phyloP scores from a whole-genome alignment of 2,888 invertebrate genomes.

The Lithophane leautieri region DNA sequence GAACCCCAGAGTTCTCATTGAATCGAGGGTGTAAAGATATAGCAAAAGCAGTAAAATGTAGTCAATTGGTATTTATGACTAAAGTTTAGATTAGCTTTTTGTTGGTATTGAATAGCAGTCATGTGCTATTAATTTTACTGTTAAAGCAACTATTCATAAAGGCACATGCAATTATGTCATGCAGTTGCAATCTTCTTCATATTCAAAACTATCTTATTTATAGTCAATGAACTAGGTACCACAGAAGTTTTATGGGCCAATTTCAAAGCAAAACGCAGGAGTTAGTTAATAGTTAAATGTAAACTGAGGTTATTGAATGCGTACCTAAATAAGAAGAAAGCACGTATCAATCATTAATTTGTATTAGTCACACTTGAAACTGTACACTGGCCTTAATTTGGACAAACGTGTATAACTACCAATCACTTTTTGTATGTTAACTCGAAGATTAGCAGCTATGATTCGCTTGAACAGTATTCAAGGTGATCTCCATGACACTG shows the following conservation, averaged over 20 bases:
- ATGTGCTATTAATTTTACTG: background rate
- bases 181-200: background rate
- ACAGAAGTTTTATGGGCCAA: slow-evolving; percentile 2
- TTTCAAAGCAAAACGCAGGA: slow-evolving; percentile 10
- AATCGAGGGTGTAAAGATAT: slow-evolving; percentile 12
- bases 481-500: slow-evolving; percentile 26
- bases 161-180: background rate
- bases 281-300: slow-evolving; percentile 15
- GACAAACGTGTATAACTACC: slow-evolving; percentile 13
- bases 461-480: slow-evolving; percentile 27
- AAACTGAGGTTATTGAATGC: slow-evolving; percentile 24
- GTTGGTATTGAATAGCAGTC: background rate
- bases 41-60: slow-evolving; percentile 31
- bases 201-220: background rate
- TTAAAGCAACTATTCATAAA: slow-evolving; percentile 2
- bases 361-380: slow-evolving; percentile 40
- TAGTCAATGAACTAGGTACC: background rate
- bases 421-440: slow-evolving; percentile 19
- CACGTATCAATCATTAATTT: slow-evolving; percentile 37
- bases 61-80: slow-evolving; percentile 2
- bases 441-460: slow-evolving; percentile 16
- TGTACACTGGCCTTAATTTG: slow-evolving; percentile 49
- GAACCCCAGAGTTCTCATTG: slow-evolving; percentile 23
- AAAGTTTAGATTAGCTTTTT: background rate
- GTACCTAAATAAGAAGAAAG: slow-evolving; percentile 32